These are phyloP conservation scores for Ovis canadensis DNA, from an alignment of 2,113 vertebrate species.

Conservation along the genomic window DNA sequence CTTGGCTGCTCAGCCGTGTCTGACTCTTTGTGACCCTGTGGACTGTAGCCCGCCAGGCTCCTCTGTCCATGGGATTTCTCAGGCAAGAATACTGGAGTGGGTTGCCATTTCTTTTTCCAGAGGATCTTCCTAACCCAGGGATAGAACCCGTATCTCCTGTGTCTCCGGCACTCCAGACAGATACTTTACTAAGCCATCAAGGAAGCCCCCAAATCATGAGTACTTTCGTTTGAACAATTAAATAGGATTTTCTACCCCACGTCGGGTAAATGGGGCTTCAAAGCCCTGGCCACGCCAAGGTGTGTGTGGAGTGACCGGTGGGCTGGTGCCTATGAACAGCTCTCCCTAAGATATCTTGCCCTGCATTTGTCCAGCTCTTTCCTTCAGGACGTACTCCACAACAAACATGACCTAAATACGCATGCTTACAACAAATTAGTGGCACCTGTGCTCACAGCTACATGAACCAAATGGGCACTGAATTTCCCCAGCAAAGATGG, in stretches of 20 bases:
- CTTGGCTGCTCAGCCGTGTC: background rate
- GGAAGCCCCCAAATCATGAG: background rate
- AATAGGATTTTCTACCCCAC: background rate
- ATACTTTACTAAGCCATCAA: background rate
- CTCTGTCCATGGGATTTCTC: background rate
- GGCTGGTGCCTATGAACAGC: background rate
- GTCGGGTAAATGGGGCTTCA: background rate
- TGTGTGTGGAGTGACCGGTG: background rate
- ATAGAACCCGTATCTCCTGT: background rate
- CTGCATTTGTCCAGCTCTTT: background rate
- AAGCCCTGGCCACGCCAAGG: rapidly evolving
- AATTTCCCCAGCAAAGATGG: background rate
- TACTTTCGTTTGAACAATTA: background rate
- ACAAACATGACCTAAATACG: rapidly evolving
- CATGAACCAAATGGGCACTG: background rate
- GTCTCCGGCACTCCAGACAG: background rate
- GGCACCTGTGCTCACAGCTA: background rate
- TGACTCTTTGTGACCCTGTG: background rate
- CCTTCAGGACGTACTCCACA: background rate
- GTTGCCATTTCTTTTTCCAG: background rate
- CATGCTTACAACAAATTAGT: background rate
- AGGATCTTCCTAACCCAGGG: background rate
- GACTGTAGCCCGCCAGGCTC: background rate
- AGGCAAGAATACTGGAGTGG: background rate
- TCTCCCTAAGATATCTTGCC: background rate